Percentiles rank a stretch among this genome's conserved stretches.
Evolutionary conservation across 2,888 invertebrate species (phyloP).

Genomic region (Caenorhabditis zanzibari): DNA sequence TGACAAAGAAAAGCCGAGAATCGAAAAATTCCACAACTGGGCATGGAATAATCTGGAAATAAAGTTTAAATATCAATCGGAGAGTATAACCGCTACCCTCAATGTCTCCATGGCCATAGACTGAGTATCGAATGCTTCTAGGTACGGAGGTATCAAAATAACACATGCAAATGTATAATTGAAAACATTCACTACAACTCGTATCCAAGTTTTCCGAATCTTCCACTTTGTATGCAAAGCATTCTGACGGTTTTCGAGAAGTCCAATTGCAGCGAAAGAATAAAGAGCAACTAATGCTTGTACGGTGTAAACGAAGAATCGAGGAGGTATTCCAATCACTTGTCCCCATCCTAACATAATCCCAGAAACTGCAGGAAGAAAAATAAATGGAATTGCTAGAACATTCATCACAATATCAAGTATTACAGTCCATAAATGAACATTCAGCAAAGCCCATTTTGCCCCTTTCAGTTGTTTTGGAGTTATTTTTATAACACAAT

Average conservation of each 20-base stretch:
- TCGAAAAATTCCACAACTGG: slow-evolving; percentile 29
- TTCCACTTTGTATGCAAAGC: slow-evolving; percentile 20
- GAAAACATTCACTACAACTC: background rate
- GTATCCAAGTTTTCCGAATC: slow-evolving; percentile 4
- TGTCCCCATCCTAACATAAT: slow-evolving; percentile 23
- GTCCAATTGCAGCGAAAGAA: background rate
- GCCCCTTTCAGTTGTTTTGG: slow-evolving; percentile 12
- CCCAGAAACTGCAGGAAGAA: slow-evolving; percentile 25
- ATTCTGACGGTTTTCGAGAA: slow-evolving; percentile 38
- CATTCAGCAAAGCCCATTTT: slow-evolving; percentile 27
- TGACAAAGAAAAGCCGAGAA: background rate
- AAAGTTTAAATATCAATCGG: too few species aligned
- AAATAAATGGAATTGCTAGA: slow-evolving; percentile 21
- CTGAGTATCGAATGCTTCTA: slow-evolving; percentile 3
- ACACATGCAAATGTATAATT: slow-evolving; percentile 7
- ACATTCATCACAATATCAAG: slow-evolving; percentile 20
- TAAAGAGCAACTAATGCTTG: slow-evolving; percentile 12
- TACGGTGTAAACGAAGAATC: slow-evolving; percentile 12
- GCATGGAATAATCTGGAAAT: slow-evolving; percentile 23
- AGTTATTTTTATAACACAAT: slow-evolving; percentile 21
- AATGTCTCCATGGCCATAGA: background rate
- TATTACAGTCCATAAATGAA: slow-evolving; percentile 25
- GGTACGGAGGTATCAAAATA: slow-evolving; percentile 20
- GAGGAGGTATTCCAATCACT: background rate
- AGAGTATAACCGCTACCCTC: background rate